A percentile compares a stretch with the other conserved stretches of the same genome.
These are phyloP conservation scores for Bombylius discolor DNA, from an alignment of 2,888 invertebrate species.

Conservation along the genomic window DNA sequence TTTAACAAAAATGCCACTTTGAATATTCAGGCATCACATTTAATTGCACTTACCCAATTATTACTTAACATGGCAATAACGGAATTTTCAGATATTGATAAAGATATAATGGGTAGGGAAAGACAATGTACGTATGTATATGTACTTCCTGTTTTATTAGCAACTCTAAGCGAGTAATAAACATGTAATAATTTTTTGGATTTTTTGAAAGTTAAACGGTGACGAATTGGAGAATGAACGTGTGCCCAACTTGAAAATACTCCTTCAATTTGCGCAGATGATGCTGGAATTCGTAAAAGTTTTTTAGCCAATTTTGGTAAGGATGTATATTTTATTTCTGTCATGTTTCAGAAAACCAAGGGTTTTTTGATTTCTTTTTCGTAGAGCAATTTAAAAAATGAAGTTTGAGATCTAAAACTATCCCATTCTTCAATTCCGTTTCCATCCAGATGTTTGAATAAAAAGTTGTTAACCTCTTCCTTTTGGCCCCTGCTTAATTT, in stretches of 20 bases:
- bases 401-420: neutral
- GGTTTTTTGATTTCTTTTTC: conserved; percentile 9
- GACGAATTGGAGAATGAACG: neutral
- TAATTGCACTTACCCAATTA: too few relatives aligned
- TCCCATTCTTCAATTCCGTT: conserved; percentile 7
- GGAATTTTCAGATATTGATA: too few relatives aligned
- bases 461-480: neutral
- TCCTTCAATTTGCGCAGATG: conserved; percentile 11
- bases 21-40: too few relatives aligned
- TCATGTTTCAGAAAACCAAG: conserved; percentile 11
- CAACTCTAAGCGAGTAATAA: neutral
- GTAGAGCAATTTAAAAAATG: conserved; percentile 4
- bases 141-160: neutral
- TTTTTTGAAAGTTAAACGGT: neutral
- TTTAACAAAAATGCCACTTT: too few relatives aligned
- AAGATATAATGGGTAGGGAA: too few relatives aligned
- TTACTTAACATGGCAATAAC: too few relatives aligned
- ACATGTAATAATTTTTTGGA: neutral
- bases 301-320: conserved; percentile 10
- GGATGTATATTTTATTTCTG: conserved; percentile 8
- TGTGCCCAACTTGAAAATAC: conserved; percentile 9
- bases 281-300: conserved; percentile 12
- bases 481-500: neutral
- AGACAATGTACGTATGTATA: too few relatives aligned
- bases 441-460: conserved; percentile 5